Percentiles rank a stretch among this genome's conserved stretches.
These are phyloP conservation scores for Doryteuthis pealeii DNA, from an alignment of 1,140 invertebrate species.

Conservation along the genomic window DNA sequence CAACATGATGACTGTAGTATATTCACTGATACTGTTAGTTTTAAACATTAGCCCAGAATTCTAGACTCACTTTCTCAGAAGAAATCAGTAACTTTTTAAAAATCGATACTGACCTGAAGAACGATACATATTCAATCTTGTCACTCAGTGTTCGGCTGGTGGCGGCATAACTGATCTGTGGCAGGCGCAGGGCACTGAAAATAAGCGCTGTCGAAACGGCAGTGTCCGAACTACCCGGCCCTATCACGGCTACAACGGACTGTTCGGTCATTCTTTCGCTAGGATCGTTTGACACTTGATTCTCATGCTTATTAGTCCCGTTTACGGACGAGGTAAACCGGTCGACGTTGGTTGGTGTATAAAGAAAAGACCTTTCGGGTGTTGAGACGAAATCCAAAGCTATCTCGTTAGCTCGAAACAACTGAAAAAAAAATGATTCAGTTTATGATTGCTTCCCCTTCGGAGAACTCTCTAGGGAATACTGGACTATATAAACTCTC, in stretches of 20 bases:
- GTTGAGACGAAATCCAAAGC: background rate
- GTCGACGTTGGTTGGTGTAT: background rate
- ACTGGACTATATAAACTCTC: no score
- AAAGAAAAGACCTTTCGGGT: background rate
- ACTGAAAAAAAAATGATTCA: background rate
- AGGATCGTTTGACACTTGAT: no score
- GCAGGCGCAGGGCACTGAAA: slow-evolving; percentile 74
- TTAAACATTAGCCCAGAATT: no score
- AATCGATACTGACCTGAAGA: slow-evolving; percentile 66
- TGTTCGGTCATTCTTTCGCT: background rate
- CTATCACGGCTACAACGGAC: slow-evolving; percentile 68
- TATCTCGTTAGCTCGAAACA: background rate
- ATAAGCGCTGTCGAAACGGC: slow-evolving; percentile 75
- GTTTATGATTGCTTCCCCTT: no score
- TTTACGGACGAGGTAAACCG: no score
- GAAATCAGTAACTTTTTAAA: no score
- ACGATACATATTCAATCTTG: slow-evolving; percentile 73
- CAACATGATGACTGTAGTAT: no score
- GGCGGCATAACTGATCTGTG: slow-evolving; percentile 76
- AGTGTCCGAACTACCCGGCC: slow-evolving; percentile 68
- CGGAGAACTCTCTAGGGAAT: no score
- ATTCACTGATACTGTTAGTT: no score
- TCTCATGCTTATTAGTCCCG: no score
- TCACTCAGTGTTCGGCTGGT: slow-evolving; percentile 74
- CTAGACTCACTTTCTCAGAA: no score